Base-by-base conservation (phyloP, 2,797 vertebrate genomes). In the Tinamus major region DNA sequence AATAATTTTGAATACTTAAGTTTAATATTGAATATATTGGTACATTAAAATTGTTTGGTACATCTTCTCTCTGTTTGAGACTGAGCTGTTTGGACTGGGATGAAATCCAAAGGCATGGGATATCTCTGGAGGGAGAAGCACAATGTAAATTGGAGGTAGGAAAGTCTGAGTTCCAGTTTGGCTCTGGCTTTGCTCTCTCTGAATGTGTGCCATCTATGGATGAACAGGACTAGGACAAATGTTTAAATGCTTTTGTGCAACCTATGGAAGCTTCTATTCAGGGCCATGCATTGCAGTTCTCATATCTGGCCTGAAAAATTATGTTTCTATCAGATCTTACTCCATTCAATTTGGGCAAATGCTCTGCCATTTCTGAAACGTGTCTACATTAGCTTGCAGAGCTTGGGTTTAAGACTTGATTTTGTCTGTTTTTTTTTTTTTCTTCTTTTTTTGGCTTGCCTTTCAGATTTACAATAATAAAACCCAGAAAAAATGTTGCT, bases 141-240 rank as follows among this genome's bases (percentile, higher is more conserved):
- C 85, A 88, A 82, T 93, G 94, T 83, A 94, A 80, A 95, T 91
- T 81, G 44, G 85, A 90, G 80, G 75, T 86, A 78, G 83, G 82
- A 79, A 90, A 95, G 91, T 15, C 64, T 75, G 78, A 95, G 93
- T 53, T 94, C 94, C 81, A 71, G 74, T 84, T 95, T 94, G 90
- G 82, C 93, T 95, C 94, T 92, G 82, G 67, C 86, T 94, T 69
- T 94, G 71, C 81, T 85, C 82, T 56, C 37, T 82, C 83, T 95
- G 92, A 90, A 77, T 85, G 61, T 42, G 62, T 93, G 93, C 93
- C 92, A 95, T 89, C 67, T 39, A 6, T 19, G 68, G 75, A 85
- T 86, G 80, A 90, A 94, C 75, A 82, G 87, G 89, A 79, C 89
- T 58, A 92, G 90, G 85, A 87, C 87, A 95, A 95, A 93, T 90